These are phyloP conservation scores for Vulpes vulpes DNA, from an alignment of 2,113 vertebrate genomes.

Conservation along the genomic window DNA sequence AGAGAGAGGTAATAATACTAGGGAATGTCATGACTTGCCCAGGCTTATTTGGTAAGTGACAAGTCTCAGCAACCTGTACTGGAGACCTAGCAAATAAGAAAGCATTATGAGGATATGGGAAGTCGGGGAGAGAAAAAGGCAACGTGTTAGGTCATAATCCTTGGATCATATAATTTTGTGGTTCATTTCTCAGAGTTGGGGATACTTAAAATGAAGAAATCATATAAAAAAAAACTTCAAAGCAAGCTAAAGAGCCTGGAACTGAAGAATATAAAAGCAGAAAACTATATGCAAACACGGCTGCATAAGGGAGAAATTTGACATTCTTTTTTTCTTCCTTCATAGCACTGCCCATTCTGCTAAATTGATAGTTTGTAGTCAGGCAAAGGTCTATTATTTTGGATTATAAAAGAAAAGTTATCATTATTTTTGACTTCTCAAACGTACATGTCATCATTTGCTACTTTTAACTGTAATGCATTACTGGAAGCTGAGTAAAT, in stretches of 20 bases:
- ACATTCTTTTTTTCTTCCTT: neutral
- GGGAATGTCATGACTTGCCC: neutral
- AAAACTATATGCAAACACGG: neutral
- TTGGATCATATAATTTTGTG: neutral
- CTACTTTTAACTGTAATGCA: neutral
- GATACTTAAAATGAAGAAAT: neutral
- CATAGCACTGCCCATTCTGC: neutral
- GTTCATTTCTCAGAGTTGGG: neutral
- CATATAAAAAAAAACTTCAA: neutral
- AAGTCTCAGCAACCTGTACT: neutral
- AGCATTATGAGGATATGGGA: neutral
- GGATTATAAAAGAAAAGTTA: neutral
- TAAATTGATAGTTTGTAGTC: neutral
- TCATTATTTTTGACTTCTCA: conserved; percentile 37
- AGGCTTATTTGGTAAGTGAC: neutral
- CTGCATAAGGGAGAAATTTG: neutral
- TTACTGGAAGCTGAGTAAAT: neutral
- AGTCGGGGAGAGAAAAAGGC: neutral
- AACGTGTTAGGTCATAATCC: neutral
- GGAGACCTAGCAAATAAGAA: neutral
- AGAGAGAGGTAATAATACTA: neutral
- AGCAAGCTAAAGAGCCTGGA: neutral
- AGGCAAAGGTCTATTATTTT: neutral
- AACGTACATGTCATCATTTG: neutral
- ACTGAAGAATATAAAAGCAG: neutral